Base-by-base conservation (phyloP, 2,797 vertebrate species). In the Anisognathus igniventris region DNA sequence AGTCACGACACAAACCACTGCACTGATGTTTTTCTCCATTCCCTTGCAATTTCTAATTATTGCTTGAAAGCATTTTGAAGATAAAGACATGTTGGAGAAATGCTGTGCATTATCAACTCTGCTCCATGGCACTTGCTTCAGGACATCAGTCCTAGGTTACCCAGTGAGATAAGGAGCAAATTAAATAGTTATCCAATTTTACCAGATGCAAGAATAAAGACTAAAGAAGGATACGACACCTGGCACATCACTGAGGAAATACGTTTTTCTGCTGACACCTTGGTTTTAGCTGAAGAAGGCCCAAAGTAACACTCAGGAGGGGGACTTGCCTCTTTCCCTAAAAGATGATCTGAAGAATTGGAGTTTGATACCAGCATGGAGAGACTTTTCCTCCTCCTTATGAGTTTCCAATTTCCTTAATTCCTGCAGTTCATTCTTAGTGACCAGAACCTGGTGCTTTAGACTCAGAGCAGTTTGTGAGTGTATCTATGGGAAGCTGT, bases 401-500 rank as follows among this genome's bases (percentile, higher is more conserved):
- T 2, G 8, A 86, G 11, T 11, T 83, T 76, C 45, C 15, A 45
- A 8, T 27, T 61, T 44, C 45, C 67, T 56, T 62, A 62, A 60
- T 4, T 40, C 44, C 13, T 47, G 31, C 35, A 86, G n/a, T 23
- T 88, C 21, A 27, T 35, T 47, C 47, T 68, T 35, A 33, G 23
- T 47, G 28, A 54, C 13, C 44, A 8, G 17, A 79, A 66, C 54
- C 12, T 5, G 5, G 12, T 58, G 35, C 37, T 72, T n/a, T 45
- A 67, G n/a, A 39, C 21, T 6, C 62, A 75, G 60, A 75, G 60
- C 33, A 42, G 14, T 64, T 65, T 62, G 24, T 28, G 18, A 20
- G 2, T 1, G 1, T 11, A 22, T 15, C 10, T 25, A 14, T 5
- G 2, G 14, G 27, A 60, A 86, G 14, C 5, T 39, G 5, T 44